Evolutionary conservation across 2,797 vertebrate species (phyloP).

Genomic region (Lindbergichthys nudifrons): DNA sequence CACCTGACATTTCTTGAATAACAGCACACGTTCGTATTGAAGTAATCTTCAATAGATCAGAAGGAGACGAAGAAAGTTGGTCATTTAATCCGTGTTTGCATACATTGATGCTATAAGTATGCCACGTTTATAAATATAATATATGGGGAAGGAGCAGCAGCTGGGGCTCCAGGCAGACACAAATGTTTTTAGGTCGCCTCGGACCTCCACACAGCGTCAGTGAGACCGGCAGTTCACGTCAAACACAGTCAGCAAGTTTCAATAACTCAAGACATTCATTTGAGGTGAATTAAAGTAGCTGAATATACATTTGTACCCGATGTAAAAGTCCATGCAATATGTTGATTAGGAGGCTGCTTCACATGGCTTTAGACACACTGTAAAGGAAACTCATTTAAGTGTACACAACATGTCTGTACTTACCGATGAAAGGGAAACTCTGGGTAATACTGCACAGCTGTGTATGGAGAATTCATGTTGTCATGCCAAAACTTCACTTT

Average conservation of each 20-base stretch:
- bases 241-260: not conserved
- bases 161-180: conserved; percentile 78
- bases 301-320: not conserved
- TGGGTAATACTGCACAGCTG: conserved; percentile 91
- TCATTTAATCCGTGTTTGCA: conserved; percentile 61
- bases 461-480: conserved; percentile 93
- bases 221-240: conserved; percentile 17
- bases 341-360: not conserved
- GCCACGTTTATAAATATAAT: conserved; percentile 72
- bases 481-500: conserved; percentile 74
- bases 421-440: conserved; percentile 96
- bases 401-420: conserved; percentile 76
- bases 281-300: not conserved
- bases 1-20: conserved; percentile 15
- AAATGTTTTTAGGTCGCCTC: conserved; percentile 66
- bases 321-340: not conserved
- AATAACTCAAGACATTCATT: not conserved
- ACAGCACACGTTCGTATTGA: conserved; percentile 6
- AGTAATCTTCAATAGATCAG: conserved; percentile 4
- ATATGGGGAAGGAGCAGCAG: conserved; percentile 77
- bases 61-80: conserved; percentile 22
- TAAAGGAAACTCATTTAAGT: not conserved
- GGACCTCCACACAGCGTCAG: conserved; percentile 54
- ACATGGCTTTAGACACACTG: not conserved
- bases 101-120: conserved; percentile 78